Evolutionary conservation across 2,888 invertebrate species (phyloP).

Genomic region (Venusia cambrica): DNA sequence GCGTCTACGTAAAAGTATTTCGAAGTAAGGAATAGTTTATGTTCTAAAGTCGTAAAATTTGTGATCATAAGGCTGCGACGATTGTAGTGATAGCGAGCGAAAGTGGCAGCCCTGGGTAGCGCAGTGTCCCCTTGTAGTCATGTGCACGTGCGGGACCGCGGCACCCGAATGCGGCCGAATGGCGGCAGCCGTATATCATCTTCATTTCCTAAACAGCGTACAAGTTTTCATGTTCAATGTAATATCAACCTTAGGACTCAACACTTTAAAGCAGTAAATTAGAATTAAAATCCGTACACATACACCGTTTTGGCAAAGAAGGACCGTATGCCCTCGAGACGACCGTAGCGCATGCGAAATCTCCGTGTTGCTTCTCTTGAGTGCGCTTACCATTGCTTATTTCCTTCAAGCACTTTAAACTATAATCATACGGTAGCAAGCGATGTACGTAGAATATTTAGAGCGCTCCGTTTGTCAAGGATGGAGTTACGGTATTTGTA

Average conservation of each 20-base stretch:
- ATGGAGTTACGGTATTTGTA: constrained; percentile 52
- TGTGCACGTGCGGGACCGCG: constrained; percentile 69
- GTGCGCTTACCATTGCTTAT: constrained; percentile 42
- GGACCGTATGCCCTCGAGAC: constrained; percentile 62
- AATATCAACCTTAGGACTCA: constrained; percentile 2
- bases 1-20: constrained; percentile 29
- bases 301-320: constrained; percentile 30
- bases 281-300: constrained; percentile 1
- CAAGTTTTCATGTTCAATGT: constrained; percentile 2
- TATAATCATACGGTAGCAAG: constrained; percentile 9
- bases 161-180: constrained; percentile 68
- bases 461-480: constrained; percentile 33
- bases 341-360: constrained; percentile 70
- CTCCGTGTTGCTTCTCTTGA: constrained; percentile 35
- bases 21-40: constrained; percentile 31
- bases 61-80: constrained; percentile 30
- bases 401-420: constrained; percentile 16
- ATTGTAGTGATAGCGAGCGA: constrained; percentile 34
- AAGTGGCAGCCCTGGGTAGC: constrained; percentile 40
- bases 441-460: constrained; percentile 38
- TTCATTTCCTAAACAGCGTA: constrained; percentile 33
- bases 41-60: constrained; percentile 36
- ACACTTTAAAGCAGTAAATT: constrained; percentile 10
- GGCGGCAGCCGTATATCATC: constrained; percentile 42
- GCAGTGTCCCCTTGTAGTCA: constrained; percentile 50